Conservation (phyloP, 1,140 invertebrate genomes). For the Carposina sasakii region DNA sequence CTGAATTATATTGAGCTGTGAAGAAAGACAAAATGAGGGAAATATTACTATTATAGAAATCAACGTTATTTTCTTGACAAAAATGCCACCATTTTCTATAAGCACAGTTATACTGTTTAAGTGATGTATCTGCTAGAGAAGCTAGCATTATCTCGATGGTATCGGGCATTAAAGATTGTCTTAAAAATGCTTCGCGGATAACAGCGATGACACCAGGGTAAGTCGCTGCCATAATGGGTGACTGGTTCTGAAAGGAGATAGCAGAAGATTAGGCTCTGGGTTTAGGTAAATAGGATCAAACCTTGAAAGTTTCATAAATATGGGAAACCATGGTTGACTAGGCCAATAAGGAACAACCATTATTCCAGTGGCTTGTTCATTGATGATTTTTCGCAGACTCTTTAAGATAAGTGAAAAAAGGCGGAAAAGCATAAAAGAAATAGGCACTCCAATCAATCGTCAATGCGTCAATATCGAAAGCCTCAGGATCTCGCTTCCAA, state of each 20-base stretch:
- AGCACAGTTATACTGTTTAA: slow-evolving; percentile 1
- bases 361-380: slow-evolving; percentile 12
- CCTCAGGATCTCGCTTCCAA: slow-evolving; percentile 15
- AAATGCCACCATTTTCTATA: slow-evolving; percentile 8
- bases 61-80: neutral
- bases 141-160: slow-evolving; percentile 8
- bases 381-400: slow-evolving; percentile 12
- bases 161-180: neutral
- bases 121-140: neutral
- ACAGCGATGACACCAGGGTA: slow-evolving; percentile 7
- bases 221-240: slow-evolving; percentile 4
- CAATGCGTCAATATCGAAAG: slow-evolving; percentile 15
- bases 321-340: slow-evolving; percentile 12
- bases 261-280: neutral
- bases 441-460: slow-evolving; percentile 9
- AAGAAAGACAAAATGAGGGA: slow-evolving; percentile 1
- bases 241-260: slow-evolving; percentile 11
- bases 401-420: slow-evolving; percentile 14
- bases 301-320: neutral
- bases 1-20: neutral
- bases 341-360: slow-evolving; percentile 17
- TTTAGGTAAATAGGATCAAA: neutral
- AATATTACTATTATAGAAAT: neutral
- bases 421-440: slow-evolving; percentile 16
- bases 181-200: slow-evolving; percentile 13